Evolutionary conservation across 2,888 invertebrate species (phyloP).

Genomic region (Halictus ligatus): DNA sequence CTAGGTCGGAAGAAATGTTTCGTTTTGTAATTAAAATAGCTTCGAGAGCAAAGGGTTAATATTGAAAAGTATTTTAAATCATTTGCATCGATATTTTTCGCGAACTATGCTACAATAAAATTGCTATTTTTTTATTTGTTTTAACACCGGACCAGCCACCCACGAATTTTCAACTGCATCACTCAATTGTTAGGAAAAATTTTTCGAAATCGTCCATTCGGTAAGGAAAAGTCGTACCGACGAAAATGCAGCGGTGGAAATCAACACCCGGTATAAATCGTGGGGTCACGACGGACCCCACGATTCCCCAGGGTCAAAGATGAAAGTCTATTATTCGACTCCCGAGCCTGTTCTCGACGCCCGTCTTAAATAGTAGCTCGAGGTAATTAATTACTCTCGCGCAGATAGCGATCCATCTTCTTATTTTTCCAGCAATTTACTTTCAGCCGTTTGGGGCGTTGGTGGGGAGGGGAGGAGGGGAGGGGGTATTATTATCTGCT

Average conservation of each 20-base stretch:
- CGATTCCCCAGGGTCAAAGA: neutral
- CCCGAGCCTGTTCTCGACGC: conserved; percentile 1
- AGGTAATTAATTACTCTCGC: conserved; percentile 24
- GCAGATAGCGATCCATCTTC: conserved; percentile 17
- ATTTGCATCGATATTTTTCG: too few species aligned
- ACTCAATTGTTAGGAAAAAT: neutral
- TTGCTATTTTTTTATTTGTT: neutral
- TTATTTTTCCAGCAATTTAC: conserved; percentile 25
- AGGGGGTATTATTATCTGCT: conserved; percentile 23
- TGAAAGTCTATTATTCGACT: neutral
- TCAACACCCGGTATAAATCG: neutral
- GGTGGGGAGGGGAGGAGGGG: neutral
- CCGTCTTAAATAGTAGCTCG: conserved; percentile 4
- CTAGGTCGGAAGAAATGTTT: too few species aligned
- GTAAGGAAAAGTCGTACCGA: neutral
- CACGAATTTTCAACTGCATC: neutral
- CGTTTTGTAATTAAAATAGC: too few species aligned
- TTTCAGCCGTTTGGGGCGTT: too few species aligned
- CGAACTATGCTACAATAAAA: too few species aligned
- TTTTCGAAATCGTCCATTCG: neutral
- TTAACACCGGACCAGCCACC: neutral
- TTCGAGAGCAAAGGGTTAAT: too few species aligned
- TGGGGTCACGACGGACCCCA: neutral
- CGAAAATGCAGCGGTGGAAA: too few species aligned
- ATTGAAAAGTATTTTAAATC: too few species aligned